Percentiles rank a stretch among this genome's conserved stretches.
These are phyloP conservation scores for Zoroaster sp. DNA, from an alignment of 53 echinoderm and acorn worm genomes.

Conservation along the genomic window DNA sequence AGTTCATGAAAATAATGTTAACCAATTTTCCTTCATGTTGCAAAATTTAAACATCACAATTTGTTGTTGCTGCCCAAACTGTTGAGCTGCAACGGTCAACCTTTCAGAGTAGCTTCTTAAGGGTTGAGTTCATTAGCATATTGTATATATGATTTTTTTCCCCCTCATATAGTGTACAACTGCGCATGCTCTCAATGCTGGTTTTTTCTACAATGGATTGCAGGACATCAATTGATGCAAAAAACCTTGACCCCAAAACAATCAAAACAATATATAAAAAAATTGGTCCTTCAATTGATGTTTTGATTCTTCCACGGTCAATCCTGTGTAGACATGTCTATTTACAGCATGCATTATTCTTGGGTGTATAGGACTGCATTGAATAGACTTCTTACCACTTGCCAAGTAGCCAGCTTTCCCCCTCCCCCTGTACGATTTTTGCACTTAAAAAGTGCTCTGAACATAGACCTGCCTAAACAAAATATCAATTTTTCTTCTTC, in stretches of 20 bases:
- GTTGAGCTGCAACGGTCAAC: not conserved
- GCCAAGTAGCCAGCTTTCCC: conserved; percentile 36
- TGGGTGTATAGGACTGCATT: conserved; percentile 43
- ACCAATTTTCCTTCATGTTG: not conserved
- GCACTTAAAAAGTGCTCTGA: conserved; percentile 43
- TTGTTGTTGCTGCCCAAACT: not conserved
- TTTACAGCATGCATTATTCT: conserved; percentile 37
- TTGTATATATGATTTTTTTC: conserved; percentile 55
- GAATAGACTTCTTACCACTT: conserved; percentile 42
- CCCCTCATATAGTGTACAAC: conserved; percentile 38
- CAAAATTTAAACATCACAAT: not conserved
- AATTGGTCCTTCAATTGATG: conserved; percentile 1
- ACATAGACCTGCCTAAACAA: conserved; percentile 22
- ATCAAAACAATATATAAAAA: not conserved
- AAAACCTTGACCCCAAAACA: not conserved
- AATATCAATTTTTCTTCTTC: conserved; percentile 50
- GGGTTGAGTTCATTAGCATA: conserved; percentile 22
- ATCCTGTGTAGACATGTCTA: conserved; percentile 5
- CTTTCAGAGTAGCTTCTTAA: conserved; percentile 23
- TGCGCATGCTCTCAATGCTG: conserved; percentile 40
- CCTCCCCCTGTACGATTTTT: conserved; percentile 46
- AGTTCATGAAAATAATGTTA: not conserved
- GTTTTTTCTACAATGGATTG: not conserved
- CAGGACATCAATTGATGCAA: not conserved
- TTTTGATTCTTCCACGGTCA: not conserved